Conservation (phyloP, 2,888 invertebrate genomes). For the Apotomis turbidana region DNA sequence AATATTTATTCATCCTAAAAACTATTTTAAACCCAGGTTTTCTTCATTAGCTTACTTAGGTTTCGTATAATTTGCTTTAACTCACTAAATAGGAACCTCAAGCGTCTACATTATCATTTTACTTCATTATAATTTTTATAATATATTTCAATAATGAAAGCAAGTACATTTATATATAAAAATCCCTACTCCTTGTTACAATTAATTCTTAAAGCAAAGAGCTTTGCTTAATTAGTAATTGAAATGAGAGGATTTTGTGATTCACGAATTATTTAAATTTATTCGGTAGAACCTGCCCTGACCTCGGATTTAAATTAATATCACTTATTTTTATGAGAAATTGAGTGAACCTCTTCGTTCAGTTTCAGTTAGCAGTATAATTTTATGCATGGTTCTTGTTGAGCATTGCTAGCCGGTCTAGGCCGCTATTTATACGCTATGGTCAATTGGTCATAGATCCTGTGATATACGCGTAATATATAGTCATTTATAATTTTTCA, state of each 20-base stretch:
- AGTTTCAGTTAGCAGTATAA: background rate
- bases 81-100: background rate
- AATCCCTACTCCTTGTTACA: conserved; percentile 38
- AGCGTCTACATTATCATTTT: background rate
- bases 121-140: background rate
- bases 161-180: conserved; percentile 13
- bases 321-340: conserved; percentile 32
- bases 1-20: no score
- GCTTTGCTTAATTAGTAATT: conserved; percentile 54
- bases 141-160: background rate
- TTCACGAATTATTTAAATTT: conserved; percentile 57
- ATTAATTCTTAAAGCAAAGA: conserved; percentile 41
- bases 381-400: no score
- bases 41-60: no score
- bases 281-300: conserved; percentile 49
- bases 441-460: no score
- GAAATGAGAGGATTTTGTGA: conserved; percentile 48
- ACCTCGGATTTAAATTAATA: conserved; percentile 44
- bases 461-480: no score
- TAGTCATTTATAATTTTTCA: no score
- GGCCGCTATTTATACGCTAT: no score
- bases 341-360: background rate
- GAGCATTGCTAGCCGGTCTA: no score
- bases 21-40: no score
- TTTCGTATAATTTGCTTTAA: no score